Evolutionary conservation across 2,888 invertebrate species (phyloP).

Genomic region (Pristionchus exspectatus): DNA sequence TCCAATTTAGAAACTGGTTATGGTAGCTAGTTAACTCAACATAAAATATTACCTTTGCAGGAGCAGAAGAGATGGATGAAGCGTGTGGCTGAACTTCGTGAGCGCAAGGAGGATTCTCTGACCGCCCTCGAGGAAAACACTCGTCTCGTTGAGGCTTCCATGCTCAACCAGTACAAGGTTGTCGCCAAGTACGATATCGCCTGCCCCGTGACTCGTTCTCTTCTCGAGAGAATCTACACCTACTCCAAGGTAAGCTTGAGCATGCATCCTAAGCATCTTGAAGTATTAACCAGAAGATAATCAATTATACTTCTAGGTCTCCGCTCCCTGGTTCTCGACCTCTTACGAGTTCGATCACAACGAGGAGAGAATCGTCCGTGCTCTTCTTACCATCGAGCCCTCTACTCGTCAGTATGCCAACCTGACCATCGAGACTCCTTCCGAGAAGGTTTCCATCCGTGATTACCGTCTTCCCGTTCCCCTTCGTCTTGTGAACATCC

Average conservation of each 20-base stretch:
- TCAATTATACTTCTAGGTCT: conserved; percentile 10
- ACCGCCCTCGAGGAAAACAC: conserved; percentile 59
- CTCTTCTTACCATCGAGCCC: conserved; percentile 56
- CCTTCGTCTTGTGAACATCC: conserved; percentile 55
- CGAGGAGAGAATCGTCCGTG: conserved; percentile 41
- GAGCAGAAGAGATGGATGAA: conserved; percentile 66
- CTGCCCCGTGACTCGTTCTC: conserved; percentile 56
- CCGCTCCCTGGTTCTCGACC: conserved; percentile 32
- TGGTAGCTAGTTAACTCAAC: too few species aligned
- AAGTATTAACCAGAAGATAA: too few species aligned
- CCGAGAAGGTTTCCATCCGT: conserved; percentile 63
- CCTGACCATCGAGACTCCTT: conserved; percentile 56
- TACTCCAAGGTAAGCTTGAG: conserved; percentile 76
- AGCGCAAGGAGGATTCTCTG: conserved; percentile 44
- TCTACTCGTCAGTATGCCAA: conserved; percentile 50
- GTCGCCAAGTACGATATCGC: conserved; percentile 62
- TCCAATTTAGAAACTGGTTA: too few species aligned
- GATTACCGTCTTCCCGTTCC: conserved; percentile 62
- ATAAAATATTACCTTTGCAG: neutral
- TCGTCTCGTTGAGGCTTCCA: conserved; percentile 63
- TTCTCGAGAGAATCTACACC: conserved; percentile 56
- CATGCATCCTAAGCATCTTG: neutral
- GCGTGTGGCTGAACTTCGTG: conserved; percentile 59
- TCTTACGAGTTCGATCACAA: neutral
- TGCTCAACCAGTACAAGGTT: conserved; percentile 66